Evolutionary conservation across 2,113 vertebrate genomes (phyloP).

Genomic region (Chrysemys picta): DNA sequence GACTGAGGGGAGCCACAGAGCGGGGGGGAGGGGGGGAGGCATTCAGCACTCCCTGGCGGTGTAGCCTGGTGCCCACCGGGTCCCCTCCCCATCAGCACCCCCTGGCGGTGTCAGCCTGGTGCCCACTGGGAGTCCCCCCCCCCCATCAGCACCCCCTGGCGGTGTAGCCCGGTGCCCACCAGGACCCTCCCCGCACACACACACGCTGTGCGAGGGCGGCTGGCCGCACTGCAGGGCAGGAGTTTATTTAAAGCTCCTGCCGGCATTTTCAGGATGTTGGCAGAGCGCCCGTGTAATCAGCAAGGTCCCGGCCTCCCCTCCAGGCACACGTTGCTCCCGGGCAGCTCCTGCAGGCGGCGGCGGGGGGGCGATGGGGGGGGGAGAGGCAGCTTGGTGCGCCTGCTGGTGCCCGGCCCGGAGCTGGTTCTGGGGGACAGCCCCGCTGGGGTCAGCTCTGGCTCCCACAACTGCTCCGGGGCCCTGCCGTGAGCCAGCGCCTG

Average conservation of each 20-base stretch:
- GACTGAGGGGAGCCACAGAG: not conserved
- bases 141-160: too few relatives aligned
- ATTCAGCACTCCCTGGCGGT: too few relatives aligned
- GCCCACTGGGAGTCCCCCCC: fast-evolving
- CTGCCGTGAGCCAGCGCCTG: not conserved
- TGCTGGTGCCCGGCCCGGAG: not conserved
- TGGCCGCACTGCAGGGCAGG: too few relatives aligned
- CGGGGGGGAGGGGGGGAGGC: fast-evolving
- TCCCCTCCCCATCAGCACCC: too few relatives aligned
- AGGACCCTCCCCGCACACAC: too few relatives aligned
- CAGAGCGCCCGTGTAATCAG: not conserved
- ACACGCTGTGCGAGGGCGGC: not conserved
- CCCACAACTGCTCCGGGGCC: not conserved
- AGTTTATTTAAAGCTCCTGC: not conserved
- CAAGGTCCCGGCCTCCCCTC: not conserved
- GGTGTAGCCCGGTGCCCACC: too few relatives aligned
- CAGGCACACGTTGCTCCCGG: not conserved
- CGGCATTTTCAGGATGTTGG: not conserved
- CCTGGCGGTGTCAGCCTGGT: too few relatives aligned
- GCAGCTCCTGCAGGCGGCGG: not conserved
- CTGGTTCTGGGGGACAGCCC: not conserved
- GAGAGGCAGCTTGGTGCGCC: too few relatives aligned
- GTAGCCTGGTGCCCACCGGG: too few relatives aligned
- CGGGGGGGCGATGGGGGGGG: too few relatives aligned
- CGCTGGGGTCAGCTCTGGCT: not conserved